These are phyloP conservation scores for Leucoma salicis DNA, from an alignment of 2,888 invertebrate species.

Conservation along the genomic window DNA sequence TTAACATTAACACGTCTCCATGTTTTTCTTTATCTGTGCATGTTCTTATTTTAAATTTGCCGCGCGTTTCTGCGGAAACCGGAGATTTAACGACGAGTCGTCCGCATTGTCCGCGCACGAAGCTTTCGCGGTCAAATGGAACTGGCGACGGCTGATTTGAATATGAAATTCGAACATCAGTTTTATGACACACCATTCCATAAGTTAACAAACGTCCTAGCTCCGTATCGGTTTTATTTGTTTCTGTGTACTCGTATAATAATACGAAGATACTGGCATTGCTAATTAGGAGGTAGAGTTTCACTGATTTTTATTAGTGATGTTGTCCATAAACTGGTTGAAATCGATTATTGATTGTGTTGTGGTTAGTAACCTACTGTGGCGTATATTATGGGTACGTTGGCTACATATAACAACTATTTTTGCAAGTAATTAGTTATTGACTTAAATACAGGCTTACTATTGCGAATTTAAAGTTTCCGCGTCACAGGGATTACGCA, in stretches of 20 bases:
- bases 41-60: slow-evolving; percentile 77
- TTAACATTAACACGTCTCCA: slow-evolving; percentile 24
- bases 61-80: slow-evolving; percentile 73
- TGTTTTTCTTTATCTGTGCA: slow-evolving; percentile 48
- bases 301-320: too few species aligned
- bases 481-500: too few species aligned
- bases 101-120: slow-evolving; percentile 77
- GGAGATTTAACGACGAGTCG: slow-evolving; percentile 75
- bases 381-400: too few species aligned
- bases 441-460: too few species aligned
- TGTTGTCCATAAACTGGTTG: too few species aligned
- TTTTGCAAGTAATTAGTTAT: too few species aligned
- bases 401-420: too few species aligned
- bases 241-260: slow-evolving; percentile 7
- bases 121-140: slow-evolving; percentile 55
- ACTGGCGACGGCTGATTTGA: slow-evolving; percentile 70
- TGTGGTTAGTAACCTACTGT: too few species aligned
- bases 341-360: too few species aligned
- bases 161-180: slow-evolving; percentile 52
- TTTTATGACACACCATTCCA: slow-evolving; percentile 48
- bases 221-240: slow-evolving; percentile 28
- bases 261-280: neutral
- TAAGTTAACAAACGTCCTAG: slow-evolving; percentile 28
- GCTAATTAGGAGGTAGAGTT: neutral
- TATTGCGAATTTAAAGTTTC: too few species aligned